These are phyloP conservation scores for Poecile atricapillus DNA, from an alignment of 2,113 vertebrate species.

Conservation along the genomic window DNA sequence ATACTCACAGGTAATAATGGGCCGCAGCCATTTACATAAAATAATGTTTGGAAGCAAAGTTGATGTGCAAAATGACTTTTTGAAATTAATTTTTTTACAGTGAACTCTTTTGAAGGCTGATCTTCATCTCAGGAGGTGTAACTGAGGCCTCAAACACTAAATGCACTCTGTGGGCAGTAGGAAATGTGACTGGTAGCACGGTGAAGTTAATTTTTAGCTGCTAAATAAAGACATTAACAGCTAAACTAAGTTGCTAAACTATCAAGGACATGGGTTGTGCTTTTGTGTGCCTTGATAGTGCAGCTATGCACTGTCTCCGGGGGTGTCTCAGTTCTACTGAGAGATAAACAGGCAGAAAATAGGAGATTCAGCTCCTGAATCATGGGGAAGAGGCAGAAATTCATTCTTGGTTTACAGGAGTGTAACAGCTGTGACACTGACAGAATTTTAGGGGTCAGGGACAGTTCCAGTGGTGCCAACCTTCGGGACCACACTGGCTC, in stretches of 20 bases:
- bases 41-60: not conserved
- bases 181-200: not conserved
- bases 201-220: not conserved
- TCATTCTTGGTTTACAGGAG: rapidly evolving
- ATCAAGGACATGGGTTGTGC: not conserved
- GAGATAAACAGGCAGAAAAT: not conserved
- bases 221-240: not conserved
- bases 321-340: not conserved
- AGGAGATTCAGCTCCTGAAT: not conserved
- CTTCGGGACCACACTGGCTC: not conserved
- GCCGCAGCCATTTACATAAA: not conserved
- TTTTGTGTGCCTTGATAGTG: not conserved
- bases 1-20: not conserved
- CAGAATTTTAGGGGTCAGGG: not conserved
- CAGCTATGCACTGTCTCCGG: not conserved
- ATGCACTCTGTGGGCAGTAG: not conserved
- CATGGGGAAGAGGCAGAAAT: not conserved
- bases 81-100: not conserved
- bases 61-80: not conserved
- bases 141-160: not conserved
- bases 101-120: not conserved
- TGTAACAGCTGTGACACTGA: not conserved
- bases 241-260: not conserved
- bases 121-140: not conserved
- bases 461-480: not conserved